Evolutionary conservation across 2,888 invertebrate genomes (phyloP).

Genomic region (Nephrotoma appendiculata): DNA sequence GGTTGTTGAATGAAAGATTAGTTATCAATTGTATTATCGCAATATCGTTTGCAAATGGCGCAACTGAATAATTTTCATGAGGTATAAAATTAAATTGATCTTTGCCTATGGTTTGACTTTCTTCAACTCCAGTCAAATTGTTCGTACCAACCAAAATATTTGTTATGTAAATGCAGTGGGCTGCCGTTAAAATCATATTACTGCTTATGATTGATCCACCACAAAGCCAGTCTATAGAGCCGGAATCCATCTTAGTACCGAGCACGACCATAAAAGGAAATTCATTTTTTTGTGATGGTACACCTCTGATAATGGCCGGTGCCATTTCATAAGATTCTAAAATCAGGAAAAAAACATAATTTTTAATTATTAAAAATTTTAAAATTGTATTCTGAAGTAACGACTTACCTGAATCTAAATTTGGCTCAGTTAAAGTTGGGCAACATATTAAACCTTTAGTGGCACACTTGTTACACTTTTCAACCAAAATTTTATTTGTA

Average conservation of each 20-base stretch:
- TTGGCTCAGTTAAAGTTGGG: neutral
- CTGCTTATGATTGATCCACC: slow-evolving; percentile 24
- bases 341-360: neutral
- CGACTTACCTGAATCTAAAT: neutral
- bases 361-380: neutral
- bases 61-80: neutral
- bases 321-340: neutral
- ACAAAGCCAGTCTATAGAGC: slow-evolving; percentile 7
- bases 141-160: neutral
- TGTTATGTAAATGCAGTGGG: slow-evolving; percentile 22
- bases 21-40: neutral
- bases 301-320: neutral
- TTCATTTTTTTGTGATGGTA: neutral
- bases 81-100: neutral
- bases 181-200: slow-evolving; percentile 25
- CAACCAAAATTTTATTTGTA: neutral
- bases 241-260: neutral
- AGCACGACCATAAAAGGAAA: neutral
- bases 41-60: neutral
- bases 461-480: neutral
- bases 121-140: neutral
- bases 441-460: neutral
- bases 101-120: neutral
- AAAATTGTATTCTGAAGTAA: neutral
- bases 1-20: neutral